These are phyloP conservation scores for Zaprionus ornatus DNA, from an alignment of 1,140 invertebrate species.

Conservation along the genomic window DNA sequence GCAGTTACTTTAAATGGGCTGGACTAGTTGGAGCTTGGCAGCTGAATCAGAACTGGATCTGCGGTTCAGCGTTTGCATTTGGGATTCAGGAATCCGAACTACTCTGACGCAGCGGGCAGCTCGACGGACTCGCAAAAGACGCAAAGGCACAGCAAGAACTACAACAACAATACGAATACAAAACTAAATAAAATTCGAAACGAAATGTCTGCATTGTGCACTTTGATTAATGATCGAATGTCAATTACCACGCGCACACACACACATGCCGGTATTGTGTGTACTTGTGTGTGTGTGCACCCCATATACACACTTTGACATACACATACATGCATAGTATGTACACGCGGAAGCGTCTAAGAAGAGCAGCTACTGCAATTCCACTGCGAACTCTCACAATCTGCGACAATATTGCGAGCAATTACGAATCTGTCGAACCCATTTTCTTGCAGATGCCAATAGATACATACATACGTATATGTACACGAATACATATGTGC, in stretches of 20 bases:
- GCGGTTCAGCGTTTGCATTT: neutral
- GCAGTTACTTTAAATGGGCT: conserved; percentile 15
- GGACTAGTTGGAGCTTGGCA: neutral
- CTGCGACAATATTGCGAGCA: neutral
- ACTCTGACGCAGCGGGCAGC: conserved; percentile 32
- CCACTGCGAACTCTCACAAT: neutral
- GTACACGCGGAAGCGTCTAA: conserved; percentile 15
- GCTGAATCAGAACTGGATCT: neutral
- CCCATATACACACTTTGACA: conserved; percentile 6
- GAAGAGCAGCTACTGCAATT: conserved; percentile 3
- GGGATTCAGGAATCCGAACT: neutral
- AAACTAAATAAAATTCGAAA: conserved; percentile 71
- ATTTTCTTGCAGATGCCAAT: neutral
- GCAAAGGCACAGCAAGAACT: conserved; percentile 7
- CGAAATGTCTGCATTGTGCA: conserved; percentile 81
- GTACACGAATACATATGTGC: neutral
- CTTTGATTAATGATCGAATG: conserved; percentile 83
- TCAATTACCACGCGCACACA: conserved; percentile 70
- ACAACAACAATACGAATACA: conserved; percentile 36
- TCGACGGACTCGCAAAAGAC: conserved; percentile 27
- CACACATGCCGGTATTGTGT: conserved; percentile 5
- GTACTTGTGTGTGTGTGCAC: neutral
- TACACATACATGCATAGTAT: conserved; percentile 9
- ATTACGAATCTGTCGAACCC: neutral
- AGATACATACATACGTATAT: neutral